Evolutionary conservation across 2,888 invertebrate genomes (phyloP).

Genomic region (Nasonovia ribisnigri): DNA sequence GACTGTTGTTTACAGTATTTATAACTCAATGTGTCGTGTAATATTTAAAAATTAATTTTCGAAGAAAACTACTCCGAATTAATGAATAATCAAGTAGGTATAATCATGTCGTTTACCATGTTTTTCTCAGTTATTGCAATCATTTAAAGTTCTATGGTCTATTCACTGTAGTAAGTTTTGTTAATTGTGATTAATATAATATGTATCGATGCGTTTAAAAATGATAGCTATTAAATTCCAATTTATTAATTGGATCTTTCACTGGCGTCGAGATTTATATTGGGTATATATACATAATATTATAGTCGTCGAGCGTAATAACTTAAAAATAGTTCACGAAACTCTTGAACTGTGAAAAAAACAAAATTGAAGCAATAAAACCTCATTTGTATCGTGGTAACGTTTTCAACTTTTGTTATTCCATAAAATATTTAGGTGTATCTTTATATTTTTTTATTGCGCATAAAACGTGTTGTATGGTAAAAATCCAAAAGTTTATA

Average conservation of each 20-base stretch:
- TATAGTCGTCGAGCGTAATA: neutral
- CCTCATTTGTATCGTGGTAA: neutral
- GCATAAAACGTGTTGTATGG: slow-evolving; percentile 32
- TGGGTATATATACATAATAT: too few species aligned
- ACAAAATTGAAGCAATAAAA: slow-evolving; percentile 41
- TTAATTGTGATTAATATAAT: neutral
- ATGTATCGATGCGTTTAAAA: neutral
- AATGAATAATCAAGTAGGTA: neutral
- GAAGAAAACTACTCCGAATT: neutral
- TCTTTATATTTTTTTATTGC: slow-evolving; percentile 29
- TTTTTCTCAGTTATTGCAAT: neutral
- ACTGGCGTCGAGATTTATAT: neutral
- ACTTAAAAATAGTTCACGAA: slow-evolving; percentile 1
- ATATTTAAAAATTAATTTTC: neutral
- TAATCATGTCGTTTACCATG: neutral
- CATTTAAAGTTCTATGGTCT: neutral
- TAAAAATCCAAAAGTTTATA: slow-evolving; percentile 30
- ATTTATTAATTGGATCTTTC: slow-evolving; percentile 23
- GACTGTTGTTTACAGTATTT: neutral
- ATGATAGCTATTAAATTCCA: neutral
- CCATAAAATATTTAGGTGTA: slow-evolving; percentile 29
- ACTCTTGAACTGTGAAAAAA: slow-evolving; percentile 16
- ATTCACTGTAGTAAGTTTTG: neutral
- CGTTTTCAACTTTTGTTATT: slow-evolving; percentile 3
- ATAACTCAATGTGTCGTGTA: neutral